Base-by-base conservation (phyloP, 2,113 vertebrate species). In the Rhizomys pruinosus region DNA sequence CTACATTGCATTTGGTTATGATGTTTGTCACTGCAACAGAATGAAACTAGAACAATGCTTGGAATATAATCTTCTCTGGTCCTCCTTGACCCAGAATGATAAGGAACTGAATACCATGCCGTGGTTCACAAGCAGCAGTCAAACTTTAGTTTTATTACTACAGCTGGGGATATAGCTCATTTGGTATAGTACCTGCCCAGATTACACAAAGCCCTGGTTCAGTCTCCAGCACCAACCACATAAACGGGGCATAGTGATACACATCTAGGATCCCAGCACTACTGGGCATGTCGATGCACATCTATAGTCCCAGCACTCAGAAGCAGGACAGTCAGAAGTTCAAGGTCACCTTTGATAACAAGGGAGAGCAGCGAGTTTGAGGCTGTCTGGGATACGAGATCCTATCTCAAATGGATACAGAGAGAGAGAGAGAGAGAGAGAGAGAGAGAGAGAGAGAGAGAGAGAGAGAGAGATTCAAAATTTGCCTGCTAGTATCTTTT, bases 401-500 rank as follows among this genome's bases (percentile, higher is more conserved):
- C n/a, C n/a, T n/a, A n/a, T n/a, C n/a, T n/a, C n/a, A n/a, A n/a
- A n/a, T n/a, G n/a, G n/a, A n/a, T n/a, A n/a, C n/a, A n/a, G n/a
- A n/a, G n/a, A n/a, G n/a, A n/a, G n/a, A n/a, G n/a, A n/a, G n/a
- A n/a, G n/a, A n/a, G n/a, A n/a, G n/a, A n/a, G n/a, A n/a, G n/a
- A n/a, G n/a, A n/a, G n/a, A n/a, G n/a, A n/a, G n/a, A n/a, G n/a
- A n/a, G n/a, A n/a, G n/a, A n/a, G n/a, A n/a, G n/a, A n/a, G n/a
- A n/a, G n/a, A n/a, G n/a, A n/a, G n/a, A n/a, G n/a, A n/a, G n/a
- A 2, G 29, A 44, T 32, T 47, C 32, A 23, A 47, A n/a, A 42
- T 57, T 95, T 80, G 74, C 61, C 87, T 82, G 19, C 16, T 25
- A n/a, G 25, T 89, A 72, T 82, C 13, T 79, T 89, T 80, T 44